A percentile compares a stretch with the other conserved stretches of the same genome.
phyloP scores from a whole-genome alignment of 2,888 invertebrate genomes.

The Timema cristinae region DNA sequence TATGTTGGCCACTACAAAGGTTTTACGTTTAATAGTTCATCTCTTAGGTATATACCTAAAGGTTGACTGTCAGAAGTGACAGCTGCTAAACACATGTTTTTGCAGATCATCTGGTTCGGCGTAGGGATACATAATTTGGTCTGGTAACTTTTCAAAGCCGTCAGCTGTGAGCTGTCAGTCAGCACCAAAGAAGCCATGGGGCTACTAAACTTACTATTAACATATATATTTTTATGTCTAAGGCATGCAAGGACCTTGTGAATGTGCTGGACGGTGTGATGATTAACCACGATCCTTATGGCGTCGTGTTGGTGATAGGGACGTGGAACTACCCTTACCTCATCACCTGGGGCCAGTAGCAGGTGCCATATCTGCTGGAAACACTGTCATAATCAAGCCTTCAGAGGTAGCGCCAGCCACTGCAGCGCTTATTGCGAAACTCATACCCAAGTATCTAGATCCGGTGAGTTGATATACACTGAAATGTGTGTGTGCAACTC shows the following conservation, averaged over 20 bases:
- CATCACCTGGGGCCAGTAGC: conserved; percentile 71
- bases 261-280: conserved; percentile 68
- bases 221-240: conserved; percentile 31
- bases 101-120: no score
- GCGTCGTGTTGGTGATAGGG: conserved; percentile 82
- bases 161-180: no score
- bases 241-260: conserved; percentile 64
- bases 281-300: conserved; percentile 82
- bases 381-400: conserved; percentile 86
- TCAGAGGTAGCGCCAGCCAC: conserved; percentile 80
- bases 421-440: conserved; percentile 65
- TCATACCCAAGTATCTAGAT: conserved; percentile 84
- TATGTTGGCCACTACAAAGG: no score
- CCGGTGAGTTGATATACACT: conserved; percentile 47
- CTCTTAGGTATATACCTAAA: no score
- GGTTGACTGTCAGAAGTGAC: no score
- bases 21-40: no score
- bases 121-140: no score
- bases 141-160: no score
- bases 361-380: conserved; percentile 90
- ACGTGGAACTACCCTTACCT: conserved; percentile 98
- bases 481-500: no score
- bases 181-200: no score
- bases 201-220: no score
- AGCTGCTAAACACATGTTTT: no score